Base-by-base conservation (phyloP, 2,888 invertebrate species). In the Macrophya annulata region DNA sequence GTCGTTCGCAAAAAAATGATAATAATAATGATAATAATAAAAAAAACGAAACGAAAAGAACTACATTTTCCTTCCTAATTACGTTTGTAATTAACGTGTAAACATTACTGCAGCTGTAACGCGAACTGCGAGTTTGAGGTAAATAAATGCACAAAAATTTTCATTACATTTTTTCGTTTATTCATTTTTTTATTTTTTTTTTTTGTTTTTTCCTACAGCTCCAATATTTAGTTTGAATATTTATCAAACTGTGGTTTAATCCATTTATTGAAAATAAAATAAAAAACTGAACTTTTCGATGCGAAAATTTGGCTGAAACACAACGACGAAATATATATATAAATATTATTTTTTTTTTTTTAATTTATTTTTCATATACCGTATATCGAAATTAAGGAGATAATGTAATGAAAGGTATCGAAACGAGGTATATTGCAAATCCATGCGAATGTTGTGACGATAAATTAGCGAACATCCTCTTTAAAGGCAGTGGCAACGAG, bases 401-500 rank as follows among this genome's bases (percentile, higher is more conserved):
- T n/a, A n/a, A 51, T 4, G 15, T 51, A 51, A 51, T 17, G 17
- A 51, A 15, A n/a, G 0, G n/a, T n/a, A 55, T 55, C 8, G 55
- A 55, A 55, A 55, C 17, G 55, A 8, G 55, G n/a, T 17, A 31
- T 31, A 31, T 31, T 31, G 31, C 1, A 31, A 17, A 51, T 51
- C 17, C 51, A 17, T 5, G 51, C 6, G n/a, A 55, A 8, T 8
- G 55, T 55, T 55, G n/a, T 0, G n/a, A n/a, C 8, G n/a, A 72
- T 45, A 45, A 59, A 81, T 81, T 81, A 62, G 81, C 81, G 62
- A 81, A 62, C 81, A 62, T 81, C 81, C 59, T 43, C 81, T 81
- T 81, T 81, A 81, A 81, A 40, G 48, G 37, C 77, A 37, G 37
- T 8, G 55, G 10, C 40, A 48, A 71, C 62, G 40, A 37, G 48